Evolutionary conservation across 2,797 vertebrate species (phyloP), one percentile per base, ranked within the genome.

Genomic region (Perodicticus potto): DNA sequence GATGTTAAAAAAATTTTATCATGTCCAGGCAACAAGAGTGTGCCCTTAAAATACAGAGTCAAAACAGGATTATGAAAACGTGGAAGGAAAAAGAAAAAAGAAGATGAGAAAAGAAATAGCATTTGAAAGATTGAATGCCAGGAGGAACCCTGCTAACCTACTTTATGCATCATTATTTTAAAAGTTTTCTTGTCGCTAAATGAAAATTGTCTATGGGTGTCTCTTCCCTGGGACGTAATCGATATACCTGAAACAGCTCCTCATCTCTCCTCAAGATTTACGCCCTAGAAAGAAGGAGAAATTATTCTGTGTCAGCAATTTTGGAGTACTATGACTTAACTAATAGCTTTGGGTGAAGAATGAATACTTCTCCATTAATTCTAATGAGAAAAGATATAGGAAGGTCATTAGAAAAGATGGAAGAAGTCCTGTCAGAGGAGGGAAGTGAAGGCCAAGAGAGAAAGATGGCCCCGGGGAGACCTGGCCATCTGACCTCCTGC

Each of bases 201-300:
- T 74, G 80, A 55, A 55, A 77, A 78, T 1, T 8, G 25, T 69
- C 77, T 32, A 0, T 1, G n/a, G 1, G 13, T 7, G 19, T 57
- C 74, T 88, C 86, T 90, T 91, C 55, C n/a, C 67, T 12, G 12
- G 63, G 19, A 67, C 40, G 37, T 37, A 53, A 87, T 23, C 40
- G 20, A 89, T 88, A 45, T 0, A 49, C 72, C 86, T 37, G 43
- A 32, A n/a, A 73, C 3, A 3, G 67, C 25, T 29, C 49, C 70
- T 94, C 92, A 27, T 94, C 86, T 8, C 45, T 82, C 89, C 95
- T 93, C 84, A 73, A 96, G 96, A 94, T 94, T 97, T 87, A 97
- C 16, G 6, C 12, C 83, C 63, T 11, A 3, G 37, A 87, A 74
- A 3, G 43, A 90, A 76, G 70, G 86, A 89, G 91, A 89, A 91